Evolutionary conservation across 2,888 invertebrate genomes (phyloP), one percentile per base, ranked within the genome.

Genomic region (Octonoba sinensis): DNA sequence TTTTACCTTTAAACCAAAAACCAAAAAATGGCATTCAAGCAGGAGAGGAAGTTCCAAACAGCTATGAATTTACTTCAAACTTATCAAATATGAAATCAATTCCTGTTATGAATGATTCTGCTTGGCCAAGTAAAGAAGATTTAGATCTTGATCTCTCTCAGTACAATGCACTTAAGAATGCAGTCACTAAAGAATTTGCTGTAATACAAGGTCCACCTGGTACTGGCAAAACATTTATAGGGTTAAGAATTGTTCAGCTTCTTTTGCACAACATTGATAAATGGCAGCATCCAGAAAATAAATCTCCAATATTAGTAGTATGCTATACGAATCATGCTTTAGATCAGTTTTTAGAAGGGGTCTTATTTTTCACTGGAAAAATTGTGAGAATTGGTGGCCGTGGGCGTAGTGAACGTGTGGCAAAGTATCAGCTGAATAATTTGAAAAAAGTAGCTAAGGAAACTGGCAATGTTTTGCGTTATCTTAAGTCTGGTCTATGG

Each of bases 311-410:
- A 87, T 89, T 95, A 13, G 90, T 96, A 0, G 92, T 96, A 22
- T 94, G 95, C 86, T 94, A 92, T 87, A 95, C 95, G 11, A 96
- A 96, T 89, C 94, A 95, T 87, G 95, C 95, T 6, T 89, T 96
- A 59, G 96, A 96, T 89, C 95, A 95, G 87, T 95, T 96, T 87
- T 88, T 96, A 49, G 92, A 94, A 87, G 93, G 93, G 12, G 89
- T 94, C 13, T 86, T 92, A 0, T 86, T 88, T 36, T 88, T 91
- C 2, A 93, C 93, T 0, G 86, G 90, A 0, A 90, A 90, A 78
- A 90, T 95, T 77, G 89, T 94, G 1, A 90, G 94, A 77, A 89
- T 95, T 73, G 94, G 95, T 0, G 91, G 92, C 44, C 92, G 93
- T 86, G 92, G 92, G 3, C 92, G 92, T 86, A 91, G 91, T 86